phyloP scores from a whole-genome alignment of 1,140 invertebrate genomes.

The Drosophila mayri region DNA sequence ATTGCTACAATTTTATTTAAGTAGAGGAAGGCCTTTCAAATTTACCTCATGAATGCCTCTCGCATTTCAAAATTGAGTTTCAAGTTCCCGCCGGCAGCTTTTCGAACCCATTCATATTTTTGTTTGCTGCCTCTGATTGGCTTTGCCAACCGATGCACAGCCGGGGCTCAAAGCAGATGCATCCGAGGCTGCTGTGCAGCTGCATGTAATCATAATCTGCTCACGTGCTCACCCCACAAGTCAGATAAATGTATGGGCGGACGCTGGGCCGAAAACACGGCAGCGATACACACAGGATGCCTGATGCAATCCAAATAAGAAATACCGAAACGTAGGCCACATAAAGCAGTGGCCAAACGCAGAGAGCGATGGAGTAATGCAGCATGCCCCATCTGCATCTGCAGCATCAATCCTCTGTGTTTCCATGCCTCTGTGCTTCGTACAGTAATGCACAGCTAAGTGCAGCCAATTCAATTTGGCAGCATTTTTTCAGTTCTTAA shows the following conservation, averaged over 20 bases:
- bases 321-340: conserved; percentile 30
- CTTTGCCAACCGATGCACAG: conserved; percentile 18
- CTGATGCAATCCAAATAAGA: conserved; percentile 31
- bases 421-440: background rate
- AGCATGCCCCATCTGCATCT: conserved; percentile 14
- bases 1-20: background rate
- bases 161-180: conserved; percentile 19
- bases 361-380: conserved; percentile 19
- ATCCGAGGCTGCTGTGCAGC: conserved; percentile 14
- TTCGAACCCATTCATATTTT: conserved; percentile 24
- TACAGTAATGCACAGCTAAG: conserved; percentile 51
- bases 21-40: background rate
- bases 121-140: conserved; percentile 45
- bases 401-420: conserved; percentile 13
- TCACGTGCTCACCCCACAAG: conserved; percentile 56
- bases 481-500: conserved; percentile 43
- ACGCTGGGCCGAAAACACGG: conserved; percentile 14
- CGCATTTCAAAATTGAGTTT: conserved; percentile 18
- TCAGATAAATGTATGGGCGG: conserved; percentile 36
- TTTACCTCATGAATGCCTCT: conserved; percentile 1
- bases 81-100: conserved; percentile 3
- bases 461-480: conserved; percentile 75
- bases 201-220: conserved; percentile 70
- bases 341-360: conserved; percentile 32
- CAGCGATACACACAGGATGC: conserved; percentile 22